A percentile compares a stretch with the other conserved stretches of the same genome.
phyloP scores from a whole-genome alignment of 2,797 vertebrate genomes.

The Erpetoichthys calabaricus region DNA sequence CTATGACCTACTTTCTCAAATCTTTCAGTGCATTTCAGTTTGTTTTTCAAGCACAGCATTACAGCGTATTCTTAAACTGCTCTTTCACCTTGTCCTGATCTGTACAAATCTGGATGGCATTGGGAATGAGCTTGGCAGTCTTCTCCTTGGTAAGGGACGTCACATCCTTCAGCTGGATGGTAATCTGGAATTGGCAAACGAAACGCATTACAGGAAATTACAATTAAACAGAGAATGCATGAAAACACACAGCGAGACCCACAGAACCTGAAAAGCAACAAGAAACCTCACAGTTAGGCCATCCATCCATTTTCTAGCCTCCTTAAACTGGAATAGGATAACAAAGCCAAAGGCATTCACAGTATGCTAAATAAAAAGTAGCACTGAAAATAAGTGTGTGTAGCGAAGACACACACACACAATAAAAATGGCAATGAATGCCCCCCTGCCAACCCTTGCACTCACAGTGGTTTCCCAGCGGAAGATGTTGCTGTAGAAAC shows the following conservation, averaged over 20 bases:
- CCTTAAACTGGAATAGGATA: too few relatives aligned
- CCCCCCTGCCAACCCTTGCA: background rate
- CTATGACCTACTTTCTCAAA: background rate
- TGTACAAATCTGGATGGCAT: slow-evolving; percentile 80
- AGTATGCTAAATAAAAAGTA: too few relatives aligned
- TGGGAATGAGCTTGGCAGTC: slow-evolving; percentile 82
- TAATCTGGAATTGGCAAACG: slow-evolving; percentile 48
- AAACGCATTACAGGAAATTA: background rate
- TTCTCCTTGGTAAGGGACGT: slow-evolving; percentile 80
- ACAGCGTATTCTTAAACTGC: too few relatives aligned
- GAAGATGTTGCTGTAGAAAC: slow-evolving; percentile 91
- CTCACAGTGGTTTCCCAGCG: slow-evolving; percentile 83
- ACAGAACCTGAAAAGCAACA: too few relatives aligned
- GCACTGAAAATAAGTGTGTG: too few relatives aligned
- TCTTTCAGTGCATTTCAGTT: too few relatives aligned
- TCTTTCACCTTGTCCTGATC: slow-evolving; percentile 65
- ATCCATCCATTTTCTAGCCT: too few relatives aligned
- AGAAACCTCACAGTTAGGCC: too few relatives aligned
- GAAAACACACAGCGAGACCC: background rate
- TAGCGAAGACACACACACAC: too few relatives aligned
- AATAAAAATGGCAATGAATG: too few relatives aligned
- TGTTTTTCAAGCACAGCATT: too few relatives aligned
- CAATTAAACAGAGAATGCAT: background rate
- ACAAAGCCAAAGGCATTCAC: too few relatives aligned
- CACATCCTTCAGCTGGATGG: slow-evolving; percentile 77